These are phyloP conservation scores for Channallabes apus DNA, from an alignment of 2,797 vertebrate species.

Conservation along the genomic window DNA sequence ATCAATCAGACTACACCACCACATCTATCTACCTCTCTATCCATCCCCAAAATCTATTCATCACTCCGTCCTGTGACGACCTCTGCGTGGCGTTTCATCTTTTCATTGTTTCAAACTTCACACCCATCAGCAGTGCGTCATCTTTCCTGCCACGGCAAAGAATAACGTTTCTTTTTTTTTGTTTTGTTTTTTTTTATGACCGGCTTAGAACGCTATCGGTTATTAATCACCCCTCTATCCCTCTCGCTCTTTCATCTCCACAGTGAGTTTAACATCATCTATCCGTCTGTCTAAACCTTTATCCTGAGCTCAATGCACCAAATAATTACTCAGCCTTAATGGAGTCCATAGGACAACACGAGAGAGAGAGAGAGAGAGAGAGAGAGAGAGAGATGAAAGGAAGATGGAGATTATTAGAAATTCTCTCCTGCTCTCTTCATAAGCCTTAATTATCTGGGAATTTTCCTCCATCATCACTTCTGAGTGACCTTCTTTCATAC, in stretches of 20 bases:
- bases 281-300: not conserved
- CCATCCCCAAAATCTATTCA: not conserved
- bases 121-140: not conserved
- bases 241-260: not conserved
- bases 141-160: not conserved
- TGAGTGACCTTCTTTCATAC: conserved; percentile 13
- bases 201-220: not conserved
- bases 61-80: not conserved
- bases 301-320: conserved; percentile 12
- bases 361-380: not conserved
- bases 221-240: conserved; percentile 18
- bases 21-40: conserved; percentile 2
- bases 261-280: not conserved
- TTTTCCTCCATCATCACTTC: conserved; percentile 5
- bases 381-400: conserved; percentile 7
- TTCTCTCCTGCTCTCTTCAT: conserved; percentile 1
- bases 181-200: not conserved
- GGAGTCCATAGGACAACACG: not conserved
- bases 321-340: conserved; percentile 32
- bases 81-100: not conserved
- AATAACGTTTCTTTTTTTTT: not conserved
- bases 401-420: conserved; percentile 15
- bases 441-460: conserved; percentile 31
- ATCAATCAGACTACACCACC: not conserved
- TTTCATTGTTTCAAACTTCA: not conserved